These are phyloP conservation scores for Enteromius viviparus DNA, from an alignment of 2,797 vertebrate species.

Conservation along the genomic window DNA sequence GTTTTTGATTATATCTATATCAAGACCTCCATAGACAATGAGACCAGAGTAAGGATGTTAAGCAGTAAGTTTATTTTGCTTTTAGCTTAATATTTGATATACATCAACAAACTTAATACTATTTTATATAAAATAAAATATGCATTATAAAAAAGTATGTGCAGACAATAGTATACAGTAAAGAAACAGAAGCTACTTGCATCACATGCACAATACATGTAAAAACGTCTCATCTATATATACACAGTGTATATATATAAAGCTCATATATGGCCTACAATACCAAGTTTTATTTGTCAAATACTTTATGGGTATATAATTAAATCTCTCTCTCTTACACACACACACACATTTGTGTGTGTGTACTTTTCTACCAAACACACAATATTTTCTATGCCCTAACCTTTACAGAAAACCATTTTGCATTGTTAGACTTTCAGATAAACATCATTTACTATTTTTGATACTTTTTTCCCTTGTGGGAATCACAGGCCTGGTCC, in stretches of 20 bases:
- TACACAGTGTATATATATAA: no score
- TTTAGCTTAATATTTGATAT: slow-evolving; percentile 6
- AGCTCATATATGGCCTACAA: neutral
- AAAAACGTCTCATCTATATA: neutral
- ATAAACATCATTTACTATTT: no score
- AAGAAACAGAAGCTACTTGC: neutral
- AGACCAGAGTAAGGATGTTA: neutral
- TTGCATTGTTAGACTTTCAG: no score
- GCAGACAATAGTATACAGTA: slow-evolving; percentile 5
- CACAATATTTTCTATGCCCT: neutral
- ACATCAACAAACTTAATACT: neutral
- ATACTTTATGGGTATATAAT: slow-evolving; percentile 20
- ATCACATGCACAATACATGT: neutral
- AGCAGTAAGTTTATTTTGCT: neutral
- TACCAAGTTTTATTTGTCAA: slow-evolving; percentile 7
- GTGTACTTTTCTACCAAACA: neutral
- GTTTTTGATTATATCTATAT: neutral
- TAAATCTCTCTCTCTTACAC: neutral
- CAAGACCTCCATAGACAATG: neutral
- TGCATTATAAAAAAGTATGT: neutral
- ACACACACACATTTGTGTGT: neutral
- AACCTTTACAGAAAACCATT: no score
- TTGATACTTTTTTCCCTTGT: no score
- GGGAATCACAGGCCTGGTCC: no score
- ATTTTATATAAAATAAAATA: slow-evolving; percentile 2